Conservation (phyloP, 2,113 vertebrate genomes). For the Campylorhamphus procurvoides region DNA sequence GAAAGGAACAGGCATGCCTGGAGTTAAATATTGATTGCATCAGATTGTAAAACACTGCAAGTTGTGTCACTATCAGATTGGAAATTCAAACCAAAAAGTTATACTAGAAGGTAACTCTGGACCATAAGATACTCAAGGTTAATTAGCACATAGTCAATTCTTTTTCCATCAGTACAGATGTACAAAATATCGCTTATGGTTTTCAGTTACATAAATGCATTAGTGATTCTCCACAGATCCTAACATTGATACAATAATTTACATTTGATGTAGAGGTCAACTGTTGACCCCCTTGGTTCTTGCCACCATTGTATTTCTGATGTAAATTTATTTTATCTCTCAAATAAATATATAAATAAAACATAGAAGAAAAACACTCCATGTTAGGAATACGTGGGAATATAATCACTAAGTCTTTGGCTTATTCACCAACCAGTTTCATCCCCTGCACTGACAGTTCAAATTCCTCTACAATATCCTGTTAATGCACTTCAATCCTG, state of each 20-base stretch:
- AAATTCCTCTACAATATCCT: conserved; percentile 30
- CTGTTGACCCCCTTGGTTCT: background rate
- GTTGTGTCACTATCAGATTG: background rate
- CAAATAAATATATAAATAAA: background rate
- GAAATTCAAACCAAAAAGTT: conserved; percentile 1
- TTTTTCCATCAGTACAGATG: background rate
- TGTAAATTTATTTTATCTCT: background rate
- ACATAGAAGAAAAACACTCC: background rate
- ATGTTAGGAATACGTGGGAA: background rate
- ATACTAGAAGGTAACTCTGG: background rate
- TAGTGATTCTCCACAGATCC: background rate
- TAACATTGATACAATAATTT: background rate
- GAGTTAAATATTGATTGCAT: conserved; percentile 19
- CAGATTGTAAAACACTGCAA: background rate
- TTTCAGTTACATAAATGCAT: background rate
- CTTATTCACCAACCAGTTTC: background rate
- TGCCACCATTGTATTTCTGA: background rate
- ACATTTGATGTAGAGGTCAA: background rate
- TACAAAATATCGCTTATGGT: background rate
- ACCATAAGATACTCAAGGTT: background rate
- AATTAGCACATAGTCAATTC: background rate
- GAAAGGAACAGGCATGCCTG: conserved; percentile 9
- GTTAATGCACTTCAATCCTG: conserved; percentile 64
- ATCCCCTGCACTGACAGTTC: background rate
- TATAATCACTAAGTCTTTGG: background rate